Evolutionary conservation across 92 coral and sea anemone species (phyloP).

Genomic region (Micromussa lordhowensis): DNA sequence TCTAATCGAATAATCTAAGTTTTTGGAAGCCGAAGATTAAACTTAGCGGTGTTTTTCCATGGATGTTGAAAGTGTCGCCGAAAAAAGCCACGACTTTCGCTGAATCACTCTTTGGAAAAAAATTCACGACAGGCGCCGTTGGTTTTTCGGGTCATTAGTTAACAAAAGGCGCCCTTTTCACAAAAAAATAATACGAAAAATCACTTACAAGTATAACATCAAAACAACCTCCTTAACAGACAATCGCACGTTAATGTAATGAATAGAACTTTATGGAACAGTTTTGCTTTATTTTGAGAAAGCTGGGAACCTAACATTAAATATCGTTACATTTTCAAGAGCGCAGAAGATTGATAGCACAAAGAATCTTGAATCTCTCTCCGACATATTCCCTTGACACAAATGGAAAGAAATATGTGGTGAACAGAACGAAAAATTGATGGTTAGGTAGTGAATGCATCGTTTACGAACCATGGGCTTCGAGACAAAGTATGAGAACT

Average conservation of each 20-base stretch:
- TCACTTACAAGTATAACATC: conserved; percentile 19
- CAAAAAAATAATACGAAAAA: conserved; percentile 6
- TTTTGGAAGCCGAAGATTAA: neutral
- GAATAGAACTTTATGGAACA: conserved; percentile 5
- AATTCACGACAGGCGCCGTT: conserved; percentile 20
- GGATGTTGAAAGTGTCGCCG: neutral
- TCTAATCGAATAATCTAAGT: neutral
- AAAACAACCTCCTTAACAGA: conserved; percentile 32
- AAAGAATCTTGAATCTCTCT: neutral
- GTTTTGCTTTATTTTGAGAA: neutral
- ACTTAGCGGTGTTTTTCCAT: neutral
- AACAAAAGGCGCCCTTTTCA: conserved; percentile 10
- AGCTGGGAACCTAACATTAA: neutral
- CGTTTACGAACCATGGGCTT: neutral
- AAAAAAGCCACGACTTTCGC: neutral
- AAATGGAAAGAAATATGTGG: neutral
- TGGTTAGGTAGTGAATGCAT: too few species aligned
- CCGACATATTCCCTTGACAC: neutral
- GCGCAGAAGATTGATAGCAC: neutral
- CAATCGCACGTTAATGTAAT: conserved; percentile 8
- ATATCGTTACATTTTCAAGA: neutral
- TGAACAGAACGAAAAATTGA: neutral
- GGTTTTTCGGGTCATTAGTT: conserved; percentile 42
- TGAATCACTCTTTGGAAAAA: neutral
- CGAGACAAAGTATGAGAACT: neutral